Conservation (phyloP, 2,888 invertebrate genomes). For the Pristionchus maxplancki region DNA sequence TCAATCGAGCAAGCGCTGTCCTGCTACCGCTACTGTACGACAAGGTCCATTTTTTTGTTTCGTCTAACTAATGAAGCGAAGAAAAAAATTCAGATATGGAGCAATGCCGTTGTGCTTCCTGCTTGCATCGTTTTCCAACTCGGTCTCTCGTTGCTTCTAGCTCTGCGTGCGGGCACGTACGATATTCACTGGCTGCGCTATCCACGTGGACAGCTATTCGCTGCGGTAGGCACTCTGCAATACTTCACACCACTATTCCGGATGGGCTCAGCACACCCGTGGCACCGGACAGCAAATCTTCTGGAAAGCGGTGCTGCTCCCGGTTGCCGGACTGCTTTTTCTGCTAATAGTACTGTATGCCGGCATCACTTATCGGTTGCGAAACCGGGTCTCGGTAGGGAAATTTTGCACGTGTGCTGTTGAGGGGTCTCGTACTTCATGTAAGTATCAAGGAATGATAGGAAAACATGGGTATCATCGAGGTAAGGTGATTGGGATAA, state of each 20-base stretch:
- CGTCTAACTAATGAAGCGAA: too few relatives aligned
- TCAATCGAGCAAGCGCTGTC: neutral
- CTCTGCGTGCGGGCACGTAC: neutral
- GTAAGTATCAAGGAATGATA: too few relatives aligned
- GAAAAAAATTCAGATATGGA: neutral
- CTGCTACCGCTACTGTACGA: too few relatives aligned
- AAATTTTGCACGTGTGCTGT: too few relatives aligned
- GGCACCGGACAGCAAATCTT: neutral
- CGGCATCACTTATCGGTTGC: neutral
- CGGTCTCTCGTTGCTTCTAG: neutral
- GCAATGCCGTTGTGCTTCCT: neutral
- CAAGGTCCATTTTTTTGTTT: too few relatives aligned
- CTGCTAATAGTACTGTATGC: neutral
- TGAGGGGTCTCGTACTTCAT: too few relatives aligned
- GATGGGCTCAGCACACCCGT: neutral
- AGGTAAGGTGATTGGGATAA: too few relatives aligned
- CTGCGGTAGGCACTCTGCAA: neutral
- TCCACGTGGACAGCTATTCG: neutral
- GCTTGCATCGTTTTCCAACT: neutral
- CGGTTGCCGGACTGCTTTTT: neutral
- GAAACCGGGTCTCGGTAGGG: neutral
- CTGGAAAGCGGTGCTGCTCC: neutral
- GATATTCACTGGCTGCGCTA: neutral
- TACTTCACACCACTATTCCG: too few relatives aligned
- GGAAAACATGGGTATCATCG: too few relatives aligned